Conservation (phyloP, 2,797 vertebrate species). For the Nyctibius grandis region DNA sequence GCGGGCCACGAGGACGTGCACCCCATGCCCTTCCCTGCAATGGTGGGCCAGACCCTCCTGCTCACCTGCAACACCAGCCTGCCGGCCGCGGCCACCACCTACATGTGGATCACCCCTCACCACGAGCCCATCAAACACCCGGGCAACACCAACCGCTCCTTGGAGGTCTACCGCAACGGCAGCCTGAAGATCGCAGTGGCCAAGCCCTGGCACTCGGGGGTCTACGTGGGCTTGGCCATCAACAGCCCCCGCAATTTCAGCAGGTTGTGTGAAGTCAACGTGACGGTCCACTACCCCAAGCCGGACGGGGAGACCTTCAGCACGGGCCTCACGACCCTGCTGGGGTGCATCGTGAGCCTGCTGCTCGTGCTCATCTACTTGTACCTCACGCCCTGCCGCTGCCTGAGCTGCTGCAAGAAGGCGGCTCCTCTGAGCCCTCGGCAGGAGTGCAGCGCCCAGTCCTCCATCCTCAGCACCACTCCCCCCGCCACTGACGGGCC, state of each 20-base stretch:
- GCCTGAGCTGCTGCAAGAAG: slow-evolving; percentile 69
- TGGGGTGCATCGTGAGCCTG: slow-evolving; percentile 90
- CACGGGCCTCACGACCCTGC: slow-evolving; percentile 90
- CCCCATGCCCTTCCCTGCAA: slow-evolving; percentile 56
- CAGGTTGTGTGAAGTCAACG: slow-evolving; percentile 83
- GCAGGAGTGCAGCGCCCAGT: slow-evolving; percentile 85
- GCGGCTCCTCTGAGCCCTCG: slow-evolving; percentile 58
- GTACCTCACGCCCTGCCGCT: slow-evolving; percentile 88
- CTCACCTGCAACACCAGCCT: slow-evolving; percentile 80
- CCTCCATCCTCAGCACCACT: slow-evolving; percentile 87
- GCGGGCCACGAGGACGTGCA: background rate
- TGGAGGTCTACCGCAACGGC: slow-evolving; percentile 82
- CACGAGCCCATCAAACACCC: slow-evolving; percentile 81
- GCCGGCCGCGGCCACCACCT: slow-evolving; percentile 27
- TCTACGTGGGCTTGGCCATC: slow-evolving; percentile 86
- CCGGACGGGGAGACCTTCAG: slow-evolving; percentile 79
- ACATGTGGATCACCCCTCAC: slow-evolving; percentile 86
- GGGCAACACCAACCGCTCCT: slow-evolving; percentile 76
- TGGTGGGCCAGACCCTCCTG: slow-evolving; percentile 67
- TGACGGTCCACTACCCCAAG: slow-evolving; percentile 76
- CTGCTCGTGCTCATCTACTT: slow-evolving; percentile 90
- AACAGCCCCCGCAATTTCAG: slow-evolving; percentile 77
- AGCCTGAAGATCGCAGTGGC: slow-evolving; percentile 80
- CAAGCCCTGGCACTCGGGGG: slow-evolving; percentile 75
- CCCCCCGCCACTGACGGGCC: slow-evolving; percentile 81